These are phyloP conservation scores for Limnephilus rhombicus DNA, from an alignment of 2,888 invertebrate species.

Conservation along the genomic window DNA sequence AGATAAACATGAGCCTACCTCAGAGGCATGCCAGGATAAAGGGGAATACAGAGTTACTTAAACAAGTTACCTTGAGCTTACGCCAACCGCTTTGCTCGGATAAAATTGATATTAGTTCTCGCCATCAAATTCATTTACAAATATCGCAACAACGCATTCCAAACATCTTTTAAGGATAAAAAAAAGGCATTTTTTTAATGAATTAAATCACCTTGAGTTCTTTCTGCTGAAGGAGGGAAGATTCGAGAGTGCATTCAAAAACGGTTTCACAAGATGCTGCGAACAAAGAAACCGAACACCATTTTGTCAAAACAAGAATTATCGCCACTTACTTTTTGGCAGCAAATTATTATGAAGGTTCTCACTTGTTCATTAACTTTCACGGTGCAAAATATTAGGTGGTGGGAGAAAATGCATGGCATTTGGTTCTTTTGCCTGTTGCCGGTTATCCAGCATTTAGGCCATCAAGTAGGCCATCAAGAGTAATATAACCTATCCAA, in stretches of 20 bases:
- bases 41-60: not conserved
- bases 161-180: not conserved
- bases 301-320: not conserved
- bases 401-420: too few relatives aligned
- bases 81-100: not conserved
- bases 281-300: not conserved
- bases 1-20: not conserved
- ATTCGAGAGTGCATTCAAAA: not conserved
- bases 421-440: not conserved
- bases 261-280: not conserved
- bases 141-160: not conserved
- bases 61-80: not conserved
- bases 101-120: not conserved
- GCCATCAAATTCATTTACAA: not conserved
- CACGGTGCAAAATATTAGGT: too few relatives aligned
- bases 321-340: not conserved
- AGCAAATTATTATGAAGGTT: not conserved
- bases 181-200: not conserved
- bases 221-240: not conserved
- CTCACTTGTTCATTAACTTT: not conserved
- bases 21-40: not conserved
- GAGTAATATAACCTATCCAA: not conserved
- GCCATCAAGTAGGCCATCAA: not conserved
- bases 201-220: not conserved
- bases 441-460: not conserved